Evolutionary conservation across 2,113 vertebrate genomes (phyloP), one percentile per base, ranked within the genome.

Genomic region (Hyaena hyaena): DNA sequence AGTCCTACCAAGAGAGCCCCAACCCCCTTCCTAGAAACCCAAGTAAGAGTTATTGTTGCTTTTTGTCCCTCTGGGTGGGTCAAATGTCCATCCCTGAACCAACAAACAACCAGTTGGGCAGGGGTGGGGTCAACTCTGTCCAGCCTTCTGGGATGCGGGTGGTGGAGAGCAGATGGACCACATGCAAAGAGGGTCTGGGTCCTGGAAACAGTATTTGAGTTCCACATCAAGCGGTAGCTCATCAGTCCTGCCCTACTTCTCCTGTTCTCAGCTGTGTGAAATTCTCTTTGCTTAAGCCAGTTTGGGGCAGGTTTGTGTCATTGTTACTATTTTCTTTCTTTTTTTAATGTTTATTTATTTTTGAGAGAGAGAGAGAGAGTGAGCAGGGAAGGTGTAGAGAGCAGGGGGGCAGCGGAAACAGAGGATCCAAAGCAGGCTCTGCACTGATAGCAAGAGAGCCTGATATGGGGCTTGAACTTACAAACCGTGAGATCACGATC

Each of bases 241-340:
- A 10, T 24, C 12, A 26, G 21, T 55, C 23, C 39, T 71, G 7
- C 50, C 23, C 50, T 58, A 8, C 35, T 73, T 88, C 76, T 50
- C 16, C 11, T 17, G 21, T 55, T 73, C 91, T 26, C 63, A 23
- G 4, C 19, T 3, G 3, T 33, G 33, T 43, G 79, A 43, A 58
- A 58, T 39, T 92, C 88, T 90, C 26, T 85, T 82, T 69, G 88
- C 33, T 93, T 58, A 35, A 71, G 74, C 31, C 19, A 17, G 10
- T 68, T 33, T 81, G 85, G 76, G 19, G 88, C 71, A 58, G 55
- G 33, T 69, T 88, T 76, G 33, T 15, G 68, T 21, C 16, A 0
- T 24, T 86, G 5, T 35, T 81, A 45, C 50, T 77, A 26, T 19
- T 69, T 88, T 58, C 8, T 58, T 58, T 19, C 15, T 69, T 88